Evolutionary conservation across 2,797 vertebrate species (phyloP).

Genomic region (Avahi laniger): DNA sequence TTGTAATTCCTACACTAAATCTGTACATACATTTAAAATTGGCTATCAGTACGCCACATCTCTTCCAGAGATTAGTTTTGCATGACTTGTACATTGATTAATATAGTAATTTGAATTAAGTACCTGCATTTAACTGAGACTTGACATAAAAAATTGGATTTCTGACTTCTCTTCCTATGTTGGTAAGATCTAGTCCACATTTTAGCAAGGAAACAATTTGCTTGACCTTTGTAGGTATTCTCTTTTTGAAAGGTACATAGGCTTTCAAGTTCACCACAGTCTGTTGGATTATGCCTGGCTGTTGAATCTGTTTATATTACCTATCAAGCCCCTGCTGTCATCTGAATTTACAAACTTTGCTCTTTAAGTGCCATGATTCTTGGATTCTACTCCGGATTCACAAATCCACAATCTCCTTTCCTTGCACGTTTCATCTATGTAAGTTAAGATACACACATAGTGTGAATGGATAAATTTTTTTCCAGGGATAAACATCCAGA

Average conservation of each 20-base stretch:
- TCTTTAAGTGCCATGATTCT: not conserved
- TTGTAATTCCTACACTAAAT: not conserved
- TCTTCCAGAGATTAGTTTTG: not conserved
- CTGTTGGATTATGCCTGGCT: not conserved
- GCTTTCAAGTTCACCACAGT: not conserved
- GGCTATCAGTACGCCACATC: not conserved
- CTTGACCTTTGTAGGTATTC: not conserved
- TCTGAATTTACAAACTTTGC: not conserved
- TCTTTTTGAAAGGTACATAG: not conserved
- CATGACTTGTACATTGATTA: not conserved
- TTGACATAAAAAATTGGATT: not conserved
- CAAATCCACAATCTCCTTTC: not conserved
- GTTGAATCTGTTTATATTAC: not conserved
- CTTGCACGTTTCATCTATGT: not conserved
- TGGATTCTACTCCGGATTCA: not conserved
- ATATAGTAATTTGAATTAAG: not conserved
- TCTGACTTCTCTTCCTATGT: not conserved
- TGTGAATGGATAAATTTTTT: not conserved
- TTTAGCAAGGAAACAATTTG: not conserved
- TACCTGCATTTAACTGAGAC: not conserved
- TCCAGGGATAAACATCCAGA: not conserved
- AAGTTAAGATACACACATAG: not conserved
- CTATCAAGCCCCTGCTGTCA: not conserved
- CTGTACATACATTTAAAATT: not conserved
- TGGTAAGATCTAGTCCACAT: not conserved